Base-by-base conservation (phyloP, 1,140 invertebrate genomes). In the Drepana arcuata region DNA sequence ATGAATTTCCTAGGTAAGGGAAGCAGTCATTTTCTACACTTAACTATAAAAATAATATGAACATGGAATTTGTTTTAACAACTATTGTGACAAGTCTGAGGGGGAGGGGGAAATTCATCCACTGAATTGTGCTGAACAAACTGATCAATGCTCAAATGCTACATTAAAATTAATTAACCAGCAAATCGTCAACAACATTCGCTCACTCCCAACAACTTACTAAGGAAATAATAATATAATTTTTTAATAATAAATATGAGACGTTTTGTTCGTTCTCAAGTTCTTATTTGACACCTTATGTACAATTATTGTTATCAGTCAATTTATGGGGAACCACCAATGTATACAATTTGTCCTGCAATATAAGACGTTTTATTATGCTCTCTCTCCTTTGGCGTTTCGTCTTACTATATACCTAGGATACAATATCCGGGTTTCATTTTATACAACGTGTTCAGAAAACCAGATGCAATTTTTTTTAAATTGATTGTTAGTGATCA, bases 231-330 rank as follows among this genome's bases (percentile, higher is more conserved):
- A 26, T 39, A 41, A 45, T 43, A 49, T 51, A 33, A 36, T 33
- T 33, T 36, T 59, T 45, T 48, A 62, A 57, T 63, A 75, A 77
- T 75, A 77, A 75, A 77, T 77, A 80, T 75, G 63, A 75, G 68
- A 80, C 61, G 41, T 53, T 50, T 80, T 77, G 70, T 74, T 77
- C 65, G 53, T 69, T 68, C 55, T 58, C 54, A 64, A 70, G 54
- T 61, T 64, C 48, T 48, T 63, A 64, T 69, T 63, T 65, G 55
- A 67, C 63, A 63, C 52, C 55, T 52, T 74, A 75, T 75, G 48
- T 75, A 77, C 70, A 77, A 64, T 59, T 61, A 26, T 26, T 26
- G 6, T 26, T 4, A 21, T 21, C 18, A 21, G 9, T 21, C n/a
- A 26, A 10, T n/a, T 26, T 6, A 26, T 42, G 48, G 47, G 34